Conservation (phyloP, 2,113 vertebrate species). For the Haemorhous mexicanus region DNA sequence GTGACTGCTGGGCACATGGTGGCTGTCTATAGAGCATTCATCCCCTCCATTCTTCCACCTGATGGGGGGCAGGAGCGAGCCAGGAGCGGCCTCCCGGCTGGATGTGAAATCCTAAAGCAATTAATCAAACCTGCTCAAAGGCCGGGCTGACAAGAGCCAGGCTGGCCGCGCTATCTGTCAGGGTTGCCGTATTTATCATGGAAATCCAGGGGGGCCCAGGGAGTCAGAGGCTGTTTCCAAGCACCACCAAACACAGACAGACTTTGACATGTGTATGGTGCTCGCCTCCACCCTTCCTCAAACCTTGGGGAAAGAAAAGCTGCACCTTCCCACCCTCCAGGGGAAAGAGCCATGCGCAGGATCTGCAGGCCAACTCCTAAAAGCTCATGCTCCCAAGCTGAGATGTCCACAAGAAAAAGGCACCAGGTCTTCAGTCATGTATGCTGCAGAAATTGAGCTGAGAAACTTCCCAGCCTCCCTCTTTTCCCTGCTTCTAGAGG, state of each 20-base stretch:
- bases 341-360: background rate
- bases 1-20: conserved; percentile 77
- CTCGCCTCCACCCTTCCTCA: conserved; percentile 42
- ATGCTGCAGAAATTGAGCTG: fast-evolving
- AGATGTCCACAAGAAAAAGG: background rate
- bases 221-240: conserved; percentile 67
- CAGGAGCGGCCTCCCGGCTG: conserved; percentile 75
- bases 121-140: conserved; percentile 94
- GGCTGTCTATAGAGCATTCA: conserved; percentile 67
- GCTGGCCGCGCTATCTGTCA: conserved; percentile 78
- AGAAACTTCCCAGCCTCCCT: background rate
- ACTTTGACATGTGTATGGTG: conserved; percentile 72
- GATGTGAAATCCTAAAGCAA: conserved; percentile 96
- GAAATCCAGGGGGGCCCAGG: conserved; percentile 83
- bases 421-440: background rate
- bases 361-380: background rate
- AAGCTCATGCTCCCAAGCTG: background rate
- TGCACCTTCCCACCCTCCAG: conserved; percentile 39
- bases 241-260: conserved; percentile 59
- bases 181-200: conserved; percentile 89
- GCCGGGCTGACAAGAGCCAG: conserved; percentile 85
- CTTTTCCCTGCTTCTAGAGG: fast-evolving
- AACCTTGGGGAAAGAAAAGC: conserved; percentile 37
- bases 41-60: conserved; percentile 74
- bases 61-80: conserved; percentile 69